Evolutionary conservation across 2,113 vertebrate genomes (phyloP), one percentile per base, ranked within the genome.

Genomic region (Anser cygnoides): DNA sequence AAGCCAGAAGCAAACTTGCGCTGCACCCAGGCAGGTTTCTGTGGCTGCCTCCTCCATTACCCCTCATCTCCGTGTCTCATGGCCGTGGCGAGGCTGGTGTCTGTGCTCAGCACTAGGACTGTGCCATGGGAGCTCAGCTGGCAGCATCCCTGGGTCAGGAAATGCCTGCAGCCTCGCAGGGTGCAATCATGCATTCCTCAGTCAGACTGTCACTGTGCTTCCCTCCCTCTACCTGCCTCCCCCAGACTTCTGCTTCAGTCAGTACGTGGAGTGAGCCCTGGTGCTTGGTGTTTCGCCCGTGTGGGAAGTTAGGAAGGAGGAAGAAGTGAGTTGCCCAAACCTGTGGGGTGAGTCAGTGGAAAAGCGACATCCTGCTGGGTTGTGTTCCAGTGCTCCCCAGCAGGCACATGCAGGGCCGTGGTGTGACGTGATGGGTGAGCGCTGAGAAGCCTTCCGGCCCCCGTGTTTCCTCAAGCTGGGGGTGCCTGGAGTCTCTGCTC

Each of bases 1-100:
- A 49, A 94, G 91, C 39, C 89, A 76, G 88, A 92, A 97, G 96
- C 92, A 89, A 92, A 90, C 76, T 65, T 95, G 77, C 12, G 21
- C 65, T 90, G 26, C 57, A 73, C 49, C 37, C 46, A 39, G 68
- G 21, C 68, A 63, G 81, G 75, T 84, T 89, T 85, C 46, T 35
- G 39, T 67, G 78, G 25, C 39, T 65, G 62, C 39, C 26, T 65
- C 26, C 26, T 41, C 62, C 28, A 39, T 8, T 35, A 63, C 37
- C 39, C 39, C 61, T 28, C 26, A 12, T 65, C 62, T 29, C 37
- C 11, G 11, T 52, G 13, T 41, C 62, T 41, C 39, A 35, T 18
- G 13, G 26, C 15, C 17, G 20, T 13, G 39, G 26, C 29, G 62
- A 39, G 62, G 37, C 62, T 5, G 8, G 62, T 29, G 62, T 11